Base-by-base conservation (phyloP, 2,888 invertebrate species). In the Epirrhoe tristata region DNA sequence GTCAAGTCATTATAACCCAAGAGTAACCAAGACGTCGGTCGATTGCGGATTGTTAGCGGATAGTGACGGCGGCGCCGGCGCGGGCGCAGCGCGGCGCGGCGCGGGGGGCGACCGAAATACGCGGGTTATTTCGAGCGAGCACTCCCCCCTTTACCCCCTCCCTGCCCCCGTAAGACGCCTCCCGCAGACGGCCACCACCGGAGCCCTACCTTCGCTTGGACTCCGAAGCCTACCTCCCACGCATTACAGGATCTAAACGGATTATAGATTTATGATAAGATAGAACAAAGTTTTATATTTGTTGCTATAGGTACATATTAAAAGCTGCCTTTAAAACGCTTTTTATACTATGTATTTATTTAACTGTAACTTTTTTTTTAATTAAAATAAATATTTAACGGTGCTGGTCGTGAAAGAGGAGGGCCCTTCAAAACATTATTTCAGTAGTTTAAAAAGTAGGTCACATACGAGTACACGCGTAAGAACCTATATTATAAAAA, bases 31-130 rank as follows among this genome's bases (percentile, higher is more conserved):
- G 97, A 97, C 97, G 97, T 97, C 97, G 97, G 96, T 97, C 97
- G 97, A 96, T 96, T 96, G 96, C 96, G 96, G 96, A 96, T 96
- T 96, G 96, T 96, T 96, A 96, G 96, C 96, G 96, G 96, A 96
- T 96, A 96, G 96, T 96, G 96, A 93, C 84, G 83, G 75, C 77
- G 84, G 78, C 81, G 83, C 81, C 80, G 83, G 85, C 82, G 88
- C 85, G 82, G 79, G 84, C 85, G 85, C 64, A 62, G 76, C 17
- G 54, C 46, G 46, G 77, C 68, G 77, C 74, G 75, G 65, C 71
- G 77, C 78, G 82, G 77, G 83, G 85, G 83, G 80, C 86, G 89
- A 89, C 91, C 90, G 87, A 91, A 92, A 92, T 93, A 92, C 90
- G 85, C 86, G 86, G 84, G 93, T 86, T 93, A 93, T 92, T 93